phyloP scores from a whole-genome alignment of 1,140 invertebrate species.

The Planococcus citri region DNA sequence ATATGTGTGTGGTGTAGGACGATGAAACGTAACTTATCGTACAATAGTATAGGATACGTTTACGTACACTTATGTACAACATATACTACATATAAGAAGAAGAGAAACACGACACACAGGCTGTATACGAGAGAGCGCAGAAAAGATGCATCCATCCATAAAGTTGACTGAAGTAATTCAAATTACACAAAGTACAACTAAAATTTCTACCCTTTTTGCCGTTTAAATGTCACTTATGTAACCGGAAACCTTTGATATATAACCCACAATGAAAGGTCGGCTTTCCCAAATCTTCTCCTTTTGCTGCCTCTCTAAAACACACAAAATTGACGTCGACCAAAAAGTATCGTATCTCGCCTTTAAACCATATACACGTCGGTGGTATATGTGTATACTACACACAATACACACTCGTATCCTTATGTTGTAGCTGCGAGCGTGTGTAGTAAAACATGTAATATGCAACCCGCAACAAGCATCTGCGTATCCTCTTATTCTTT shows the following conservation, averaged over 20 bases:
- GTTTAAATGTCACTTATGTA: background rate
- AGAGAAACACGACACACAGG: no score
- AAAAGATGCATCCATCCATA: background rate
- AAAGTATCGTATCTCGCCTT: background rate
- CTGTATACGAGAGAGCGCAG: background rate
- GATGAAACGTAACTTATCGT: no score
- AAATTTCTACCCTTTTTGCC: background rate
- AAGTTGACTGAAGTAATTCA: constrained; percentile 3
- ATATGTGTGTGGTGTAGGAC: no score
- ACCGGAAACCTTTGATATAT: background rate
- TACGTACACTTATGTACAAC: no score
- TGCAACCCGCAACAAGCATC: no score
- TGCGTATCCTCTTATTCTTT: no score
- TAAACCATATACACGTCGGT: background rate
- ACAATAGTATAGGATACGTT: no score
- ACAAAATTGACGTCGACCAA: background rate
- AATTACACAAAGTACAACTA: background rate
- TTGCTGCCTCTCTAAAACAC: background rate
- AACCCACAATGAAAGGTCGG: constrained; percentile 1
- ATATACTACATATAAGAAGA: no score
- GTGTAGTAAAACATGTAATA: no score
- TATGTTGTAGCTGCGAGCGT: no score
- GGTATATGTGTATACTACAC: no score
- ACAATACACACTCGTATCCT: no score
- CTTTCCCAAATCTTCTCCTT: background rate